Evolutionary conservation across 2,113 vertebrate species (phyloP), one percentile per base, ranked within the genome.

Genomic region (Psittacus erithacus): DNA sequence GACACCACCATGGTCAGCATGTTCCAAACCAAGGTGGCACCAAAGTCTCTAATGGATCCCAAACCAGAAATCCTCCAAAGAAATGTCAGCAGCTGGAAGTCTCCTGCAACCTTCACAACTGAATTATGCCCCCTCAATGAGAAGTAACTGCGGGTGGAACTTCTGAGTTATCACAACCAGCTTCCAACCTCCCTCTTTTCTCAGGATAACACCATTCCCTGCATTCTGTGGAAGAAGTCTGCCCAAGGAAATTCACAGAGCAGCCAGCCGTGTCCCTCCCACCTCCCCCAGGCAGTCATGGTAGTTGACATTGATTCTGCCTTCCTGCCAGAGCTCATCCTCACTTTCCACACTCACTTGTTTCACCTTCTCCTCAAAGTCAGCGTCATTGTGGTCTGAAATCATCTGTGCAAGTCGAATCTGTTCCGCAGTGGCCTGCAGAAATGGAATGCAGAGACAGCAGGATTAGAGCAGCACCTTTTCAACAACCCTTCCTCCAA

Each of bases 331-430:
- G 59, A 8, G 28, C 33, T 39, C 62, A 17, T 23, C 62, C 39
- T 41, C 28, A 2, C 44, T 49, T 53, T 19, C 39, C 29, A 65
- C 9, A 98, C 98, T 98, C 95, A 99, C 99, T 98, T 99, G 99
- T 98, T 99, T 99, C 97, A 99, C 99, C 95, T 99, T 99, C 97
- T 99, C 99, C 96, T 99, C 99, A 98, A 99, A 99, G 98, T 99
- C 99, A 96, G 99, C 99, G 88, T 99, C 99, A 28, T 99, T 99
- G 97, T 99, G 99, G 98, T 99, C 99, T 60, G 99, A 99, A 98
- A 99, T 99, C 99, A 99, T 99, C 98, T 99, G 99, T 95, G 99
- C 99, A 93, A 99, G 99, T 98, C 99, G 98, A 97, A 99, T 99
- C 97, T 99, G 99, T 98, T 99, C 99, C 10, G 99, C 99, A 52